These are phyloP conservation scores for Dicranocentrus wangi DNA, from an alignment of 2,888 invertebrate genomes.

Conservation along the genomic window DNA sequence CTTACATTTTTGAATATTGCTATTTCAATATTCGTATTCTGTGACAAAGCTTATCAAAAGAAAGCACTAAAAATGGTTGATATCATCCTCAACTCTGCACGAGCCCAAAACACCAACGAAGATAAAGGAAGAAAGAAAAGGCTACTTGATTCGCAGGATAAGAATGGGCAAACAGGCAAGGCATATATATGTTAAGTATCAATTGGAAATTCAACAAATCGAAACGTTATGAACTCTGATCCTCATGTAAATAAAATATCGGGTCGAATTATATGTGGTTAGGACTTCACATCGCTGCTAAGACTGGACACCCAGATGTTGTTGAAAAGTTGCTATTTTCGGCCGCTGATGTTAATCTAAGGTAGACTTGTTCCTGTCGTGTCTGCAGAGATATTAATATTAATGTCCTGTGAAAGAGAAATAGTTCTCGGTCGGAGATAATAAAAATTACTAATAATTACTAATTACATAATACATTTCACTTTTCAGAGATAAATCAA, in stretches of 20 bases:
- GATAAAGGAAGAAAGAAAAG: slow-evolving; percentile 8
- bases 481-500: slow-evolving; percentile 41
- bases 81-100: slow-evolving; percentile 33
- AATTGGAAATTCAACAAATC: background rate
- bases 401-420: too few relatives aligned
- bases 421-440: too few relatives aligned
- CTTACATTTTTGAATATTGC: too few relatives aligned
- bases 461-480: background rate
- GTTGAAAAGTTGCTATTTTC: slow-evolving; percentile 54
- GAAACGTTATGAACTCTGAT: too few relatives aligned
- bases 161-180: slow-evolving; percentile 59
- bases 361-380: too few relatives aligned
- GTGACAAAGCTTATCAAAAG: slow-evolving; percentile 55
- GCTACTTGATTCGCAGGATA: slow-evolving; percentile 59
- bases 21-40: too few relatives aligned
- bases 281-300: slow-evolving; percentile 60
- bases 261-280: background rate
- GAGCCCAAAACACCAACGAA: slow-evolving; percentile 16
- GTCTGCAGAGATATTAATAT: too few relatives aligned
- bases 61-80: slow-evolving; percentile 49
- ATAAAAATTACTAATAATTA: slow-evolving; percentile 3
- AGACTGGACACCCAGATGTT: slow-evolving; percentile 43
- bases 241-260: too few relatives aligned
- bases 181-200: background rate
- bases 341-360: slow-evolving; percentile 64